Evolutionary conservation across 2,113 vertebrate genomes (phyloP), one percentile per base, ranked within the genome.

Genomic region (Microcebus tavaratra): DNA sequence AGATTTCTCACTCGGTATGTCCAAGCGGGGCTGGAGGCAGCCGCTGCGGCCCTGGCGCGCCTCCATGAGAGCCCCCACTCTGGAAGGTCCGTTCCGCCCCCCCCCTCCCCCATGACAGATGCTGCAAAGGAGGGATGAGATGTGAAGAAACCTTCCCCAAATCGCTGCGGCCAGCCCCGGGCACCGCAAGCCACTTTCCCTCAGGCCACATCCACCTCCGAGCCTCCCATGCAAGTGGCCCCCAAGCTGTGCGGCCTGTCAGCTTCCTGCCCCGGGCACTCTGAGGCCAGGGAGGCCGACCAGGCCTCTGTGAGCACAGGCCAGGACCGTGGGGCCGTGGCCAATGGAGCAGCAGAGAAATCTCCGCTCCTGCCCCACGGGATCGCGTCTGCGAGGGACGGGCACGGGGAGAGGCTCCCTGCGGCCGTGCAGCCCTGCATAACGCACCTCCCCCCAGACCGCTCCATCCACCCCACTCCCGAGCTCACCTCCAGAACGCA

Each of bases 341-440:
- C n/a, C 27, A 9, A 1, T 25, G 11, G 42, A 53, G 8, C 8
- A 53, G 25, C 0, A 39, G 75, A 6, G 31, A 34, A 76, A 27
- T 34, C 34, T 63, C 23, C 12, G 2, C 21, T 17, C 21, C 53
- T 13, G 25, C 20, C 53, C 57, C n/a, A 20, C 31, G 17, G 31
- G 39, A 48, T 10, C 2, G 25, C 29, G 29, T 31, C 11, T 21
- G 8, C 2, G 18, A 73, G 34, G 25, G 34, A 31, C 0, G 18
- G 48, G 25, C 25, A 45, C 17, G 36, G 36, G 50, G 42, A 48
- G 65, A 70, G 45, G 25, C 17, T 23, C 36, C n/a, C 5, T 70
- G 68, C 21, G 0, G n/a, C 4, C n/a, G 5, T 70, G 68, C 21
- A 0, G n/a, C 4, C n/a, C n/a, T 39, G n/a, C 23, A 36, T 20